phyloP scores from a whole-genome alignment of 2,888 invertebrate genomes.

The Piscicola geometra region DNA sequence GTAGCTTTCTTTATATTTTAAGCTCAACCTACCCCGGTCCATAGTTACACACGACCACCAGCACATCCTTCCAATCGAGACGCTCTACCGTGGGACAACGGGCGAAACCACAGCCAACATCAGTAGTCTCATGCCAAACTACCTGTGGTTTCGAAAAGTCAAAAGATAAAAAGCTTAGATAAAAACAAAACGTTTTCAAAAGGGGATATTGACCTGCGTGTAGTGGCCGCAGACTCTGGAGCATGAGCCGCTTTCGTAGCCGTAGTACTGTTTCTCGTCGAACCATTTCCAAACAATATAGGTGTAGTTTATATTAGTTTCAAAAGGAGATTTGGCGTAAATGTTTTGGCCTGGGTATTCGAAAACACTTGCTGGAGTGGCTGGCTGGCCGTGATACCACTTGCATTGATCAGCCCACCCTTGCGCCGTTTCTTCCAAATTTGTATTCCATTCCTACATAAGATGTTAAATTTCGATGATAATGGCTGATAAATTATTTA shows the following conservation, averaged over 20 bases:
- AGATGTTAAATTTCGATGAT: not conserved
- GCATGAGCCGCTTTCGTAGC: not conserved
- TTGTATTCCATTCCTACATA: constrained; percentile 13
- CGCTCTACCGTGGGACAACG: not conserved
- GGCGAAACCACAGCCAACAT: constrained; percentile 1
- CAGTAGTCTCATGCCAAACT: not conserved
- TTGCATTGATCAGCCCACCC: constrained; percentile 6
- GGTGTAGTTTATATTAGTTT: constrained; percentile 5
- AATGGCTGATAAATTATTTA: too few species aligned
- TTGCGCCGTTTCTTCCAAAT: constrained; percentile 21
- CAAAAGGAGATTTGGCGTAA: not conserved
- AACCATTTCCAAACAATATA: constrained; percentile 1
- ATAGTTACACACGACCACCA: not conserved
- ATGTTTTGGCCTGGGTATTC: constrained; percentile 22
- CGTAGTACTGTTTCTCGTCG: constrained; percentile 18
- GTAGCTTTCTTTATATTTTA: too few species aligned
- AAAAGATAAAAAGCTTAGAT: too few species aligned
- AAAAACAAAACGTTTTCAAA: too few species aligned
- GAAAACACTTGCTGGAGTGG: constrained; percentile 6
- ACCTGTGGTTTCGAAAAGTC: constrained; percentile 1
- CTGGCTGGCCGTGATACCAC: constrained; percentile 24
- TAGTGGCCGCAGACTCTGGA: constrained; percentile 23
- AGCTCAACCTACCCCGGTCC: constrained; percentile 4
- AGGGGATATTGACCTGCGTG: constrained; percentile 3
- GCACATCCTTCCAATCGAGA: not conserved